Conservation (phyloP, 2,797 vertebrate genomes). For the Gymnoscopelus microlampas region DNA sequence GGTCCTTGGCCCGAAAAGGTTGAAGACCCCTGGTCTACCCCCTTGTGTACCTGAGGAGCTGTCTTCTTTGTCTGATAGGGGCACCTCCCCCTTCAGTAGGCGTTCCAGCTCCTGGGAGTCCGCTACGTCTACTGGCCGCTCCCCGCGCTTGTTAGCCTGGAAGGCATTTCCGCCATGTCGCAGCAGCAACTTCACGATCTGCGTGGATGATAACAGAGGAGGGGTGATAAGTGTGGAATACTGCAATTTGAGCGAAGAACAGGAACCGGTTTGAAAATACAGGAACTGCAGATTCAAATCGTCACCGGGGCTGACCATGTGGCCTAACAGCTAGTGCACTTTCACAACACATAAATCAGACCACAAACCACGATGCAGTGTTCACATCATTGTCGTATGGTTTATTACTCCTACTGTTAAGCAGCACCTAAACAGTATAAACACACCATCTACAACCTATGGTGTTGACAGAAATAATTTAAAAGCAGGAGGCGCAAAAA, state of each 20-base stretch:
- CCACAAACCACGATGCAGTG: too few species aligned
- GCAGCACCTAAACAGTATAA: too few species aligned
- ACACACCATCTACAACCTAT: too few species aligned
- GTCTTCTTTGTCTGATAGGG: conserved; percentile 93
- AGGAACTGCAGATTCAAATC: background rate
- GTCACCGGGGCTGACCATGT: background rate
- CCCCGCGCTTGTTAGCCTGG: conserved; percentile 96
- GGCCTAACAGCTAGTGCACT: background rate
- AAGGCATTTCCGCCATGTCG: conserved; percentile 96
- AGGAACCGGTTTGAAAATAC: background rate
- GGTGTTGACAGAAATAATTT: too few species aligned
- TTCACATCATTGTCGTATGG: too few species aligned
- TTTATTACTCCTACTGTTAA: too few species aligned
- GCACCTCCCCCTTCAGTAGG: conserved; percentile 92
- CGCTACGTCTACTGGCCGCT: conserved; percentile 96
- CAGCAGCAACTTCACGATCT: conserved; percentile 98
- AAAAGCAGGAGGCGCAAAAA: too few species aligned
- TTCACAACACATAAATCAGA: background rate
- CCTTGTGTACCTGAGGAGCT: conserved; percentile 89
- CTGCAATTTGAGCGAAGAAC: background rate
- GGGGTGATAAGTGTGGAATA: background rate
- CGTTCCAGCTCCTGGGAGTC: conserved; percentile 95
- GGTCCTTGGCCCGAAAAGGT: too few species aligned
- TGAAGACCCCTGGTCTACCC: too few species aligned
- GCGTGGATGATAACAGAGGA: conserved; percentile 28